phyloP scores from a whole-genome alignment of 2,888 invertebrate species.

The Cryptosula pallasiana region DNA sequence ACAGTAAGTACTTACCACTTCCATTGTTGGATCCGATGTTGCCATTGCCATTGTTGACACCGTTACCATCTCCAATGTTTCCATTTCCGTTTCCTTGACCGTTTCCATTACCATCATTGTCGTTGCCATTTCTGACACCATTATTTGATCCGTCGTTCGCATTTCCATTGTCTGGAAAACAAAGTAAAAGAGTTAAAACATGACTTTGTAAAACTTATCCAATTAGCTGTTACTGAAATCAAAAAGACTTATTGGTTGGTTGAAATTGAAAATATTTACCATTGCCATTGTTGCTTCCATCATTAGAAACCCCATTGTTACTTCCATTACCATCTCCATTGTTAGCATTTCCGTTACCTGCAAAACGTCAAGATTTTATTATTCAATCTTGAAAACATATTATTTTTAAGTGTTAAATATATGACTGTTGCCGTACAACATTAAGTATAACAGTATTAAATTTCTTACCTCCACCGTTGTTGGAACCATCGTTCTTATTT shows the following conservation, averaged over 20 bases:
- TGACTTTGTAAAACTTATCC: no score
- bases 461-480: constrained; percentile 19
- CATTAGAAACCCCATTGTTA: background rate
- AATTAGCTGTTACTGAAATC: no score
- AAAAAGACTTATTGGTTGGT: no score
- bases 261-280: background rate
- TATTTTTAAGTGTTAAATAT: no score
- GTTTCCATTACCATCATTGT: constrained; percentile 18
- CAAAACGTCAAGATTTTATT: no score
- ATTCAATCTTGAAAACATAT: no score
- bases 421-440: background rate
- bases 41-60: constrained; percentile 14
- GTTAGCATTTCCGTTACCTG: constrained; percentile 18
- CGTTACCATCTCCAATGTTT: constrained; percentile 12
- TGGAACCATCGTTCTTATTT: background rate
- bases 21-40: constrained; percentile 11
- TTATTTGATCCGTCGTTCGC: constrained; percentile 18
- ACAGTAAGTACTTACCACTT: constrained; percentile 3
- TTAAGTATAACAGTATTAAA: background rate
- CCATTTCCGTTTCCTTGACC: constrained; percentile 17
- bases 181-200: no score
- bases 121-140: constrained; percentile 24
- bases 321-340: background rate
- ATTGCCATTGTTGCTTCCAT: background rate
- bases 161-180: constrained; percentile 19